Evolutionary conservation across 2,113 vertebrate species (phyloP).

Genomic region (Oncorhynchus nerka): DNA sequence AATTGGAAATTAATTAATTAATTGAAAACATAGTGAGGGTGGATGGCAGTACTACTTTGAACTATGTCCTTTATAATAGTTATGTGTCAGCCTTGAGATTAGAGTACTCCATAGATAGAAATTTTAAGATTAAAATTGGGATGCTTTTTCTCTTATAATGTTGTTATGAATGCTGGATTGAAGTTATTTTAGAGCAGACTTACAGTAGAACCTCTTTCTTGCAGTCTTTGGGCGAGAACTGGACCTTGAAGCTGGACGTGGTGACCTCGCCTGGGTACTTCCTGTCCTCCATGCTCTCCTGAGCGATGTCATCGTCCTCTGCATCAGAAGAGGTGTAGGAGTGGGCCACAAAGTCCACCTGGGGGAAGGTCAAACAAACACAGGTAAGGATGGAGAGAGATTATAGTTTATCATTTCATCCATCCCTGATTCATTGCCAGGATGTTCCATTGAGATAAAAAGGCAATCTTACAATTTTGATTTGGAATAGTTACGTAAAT

Average conservation of each 20-base stretch:
- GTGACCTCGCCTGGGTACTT: conserved; percentile 97
- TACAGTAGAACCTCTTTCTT: conserved; percentile 97
- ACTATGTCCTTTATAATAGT: too few relatives aligned
- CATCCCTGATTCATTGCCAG: background rate
- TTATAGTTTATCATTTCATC: background rate
- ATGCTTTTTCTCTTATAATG: too few relatives aligned
- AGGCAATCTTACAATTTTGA: too few relatives aligned
- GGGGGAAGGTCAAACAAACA: conserved; percentile 11
- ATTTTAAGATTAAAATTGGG: too few relatives aligned
- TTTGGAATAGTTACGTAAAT: too few relatives aligned
- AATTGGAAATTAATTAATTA: conserved; percentile 8
- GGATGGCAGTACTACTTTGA: background rate
- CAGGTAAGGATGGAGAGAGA: background rate
- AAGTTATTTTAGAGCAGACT: conserved; percentile 57
- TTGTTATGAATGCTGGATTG: too few relatives aligned
- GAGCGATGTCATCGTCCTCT: conserved; percentile 87
- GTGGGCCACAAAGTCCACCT: conserved; percentile 87
- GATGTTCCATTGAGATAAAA: too few relatives aligned
- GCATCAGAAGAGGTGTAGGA: conserved; percentile 94
- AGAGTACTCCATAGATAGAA: too few relatives aligned
- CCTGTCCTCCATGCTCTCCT: conserved; percentile 88
- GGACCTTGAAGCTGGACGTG: conserved; percentile 90
- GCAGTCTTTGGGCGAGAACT: conserved; percentile 94
- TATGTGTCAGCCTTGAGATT: too few relatives aligned
- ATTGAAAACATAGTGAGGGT: background rate